phyloP scores from a whole-genome alignment of 2,888 invertebrate species.

The Athetis lepigone region DNA sequence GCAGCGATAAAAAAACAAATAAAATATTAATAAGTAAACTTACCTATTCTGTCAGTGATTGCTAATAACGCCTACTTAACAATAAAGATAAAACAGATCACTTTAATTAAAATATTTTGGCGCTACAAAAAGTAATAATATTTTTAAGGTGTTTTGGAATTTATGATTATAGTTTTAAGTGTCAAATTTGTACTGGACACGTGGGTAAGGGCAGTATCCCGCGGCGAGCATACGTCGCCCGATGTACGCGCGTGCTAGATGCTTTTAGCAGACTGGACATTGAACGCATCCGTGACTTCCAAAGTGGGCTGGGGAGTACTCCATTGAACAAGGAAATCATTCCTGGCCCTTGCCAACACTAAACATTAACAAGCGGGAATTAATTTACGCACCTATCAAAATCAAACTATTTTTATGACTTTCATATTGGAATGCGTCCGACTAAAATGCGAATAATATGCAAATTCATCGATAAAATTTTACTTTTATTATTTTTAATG shows the following conservation, averaged over 20 bases:
- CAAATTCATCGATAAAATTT: conserved; percentile 42
- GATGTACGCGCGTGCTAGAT: conserved; percentile 78
- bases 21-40: conserved; percentile 55
- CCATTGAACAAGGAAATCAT: conserved; percentile 69
- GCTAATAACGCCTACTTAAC: conserved; percentile 38
- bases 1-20: conserved; percentile 48
- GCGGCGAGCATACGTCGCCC: conserved; percentile 70
- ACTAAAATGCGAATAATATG: conserved; percentile 39
- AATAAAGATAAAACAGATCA: conserved; percentile 41
- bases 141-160: conserved; percentile 8
- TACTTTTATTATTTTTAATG: conserved; percentile 46
- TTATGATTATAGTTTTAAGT: conserved; percentile 21
- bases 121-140: conserved; percentile 1
- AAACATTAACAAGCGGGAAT: conserved; percentile 52
- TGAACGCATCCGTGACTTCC: conserved; percentile 77
- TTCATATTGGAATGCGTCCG: conserved; percentile 43
- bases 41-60: conserved; percentile 49
- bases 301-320: conserved; percentile 74
- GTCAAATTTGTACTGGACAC: conserved; percentile 57
- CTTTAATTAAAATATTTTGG: conserved; percentile 28
- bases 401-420: conserved; percentile 50
- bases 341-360: conserved; percentile 61
- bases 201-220: conserved; percentile 69
- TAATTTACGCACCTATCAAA: conserved; percentile 53
- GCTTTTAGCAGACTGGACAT: conserved; percentile 85